Evolutionary conservation across 2,888 invertebrate species (phyloP).

Genomic region (Eupithecia tripunctaria): DNA sequence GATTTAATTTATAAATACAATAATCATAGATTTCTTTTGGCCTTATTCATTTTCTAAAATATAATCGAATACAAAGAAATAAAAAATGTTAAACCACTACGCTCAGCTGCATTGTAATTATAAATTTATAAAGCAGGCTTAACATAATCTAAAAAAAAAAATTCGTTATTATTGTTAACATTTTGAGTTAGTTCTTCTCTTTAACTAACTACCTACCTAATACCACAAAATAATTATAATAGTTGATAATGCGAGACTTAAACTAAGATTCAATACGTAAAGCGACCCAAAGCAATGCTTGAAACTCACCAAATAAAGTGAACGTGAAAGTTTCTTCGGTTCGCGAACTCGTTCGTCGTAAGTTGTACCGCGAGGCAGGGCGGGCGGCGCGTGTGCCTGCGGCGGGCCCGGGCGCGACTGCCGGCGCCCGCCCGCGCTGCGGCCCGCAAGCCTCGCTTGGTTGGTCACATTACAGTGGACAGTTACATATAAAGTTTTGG

Average conservation of each 20-base stretch:
- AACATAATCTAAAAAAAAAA: not conserved
- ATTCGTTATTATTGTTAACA: not conserved
- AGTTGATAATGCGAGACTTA: too few relatives aligned
- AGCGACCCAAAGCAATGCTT: not conserved
- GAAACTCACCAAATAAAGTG: slow-evolving; percentile 18
- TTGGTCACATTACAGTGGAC: not conserved
- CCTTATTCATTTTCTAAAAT: not conserved
- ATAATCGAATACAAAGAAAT: not conserved
- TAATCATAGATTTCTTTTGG: too few relatives aligned
- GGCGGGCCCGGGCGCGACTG: slow-evolving; percentile 49
- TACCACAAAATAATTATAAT: too few relatives aligned
- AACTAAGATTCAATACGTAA: not conserved
- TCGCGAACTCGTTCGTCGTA: slow-evolving; percentile 28
- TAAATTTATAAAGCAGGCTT: not conserved
- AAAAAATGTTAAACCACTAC: not conserved
- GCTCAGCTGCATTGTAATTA: too few relatives aligned
- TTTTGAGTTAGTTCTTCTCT: too few relatives aligned
- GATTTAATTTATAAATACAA: too few relatives aligned
- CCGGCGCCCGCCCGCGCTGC: slow-evolving; percentile 17
- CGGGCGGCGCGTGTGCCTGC: slow-evolving; percentile 41
- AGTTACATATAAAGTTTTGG: too few relatives aligned
- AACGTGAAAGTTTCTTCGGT: not conserved
- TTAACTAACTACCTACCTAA: too few relatives aligned
- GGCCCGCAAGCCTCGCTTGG: not conserved
- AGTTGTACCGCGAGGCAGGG: slow-evolving; percentile 28